These are phyloP conservation scores for Trissolcus basalis DNA, from an alignment of 1,140 invertebrate genomes.

Conservation along the genomic window DNA sequence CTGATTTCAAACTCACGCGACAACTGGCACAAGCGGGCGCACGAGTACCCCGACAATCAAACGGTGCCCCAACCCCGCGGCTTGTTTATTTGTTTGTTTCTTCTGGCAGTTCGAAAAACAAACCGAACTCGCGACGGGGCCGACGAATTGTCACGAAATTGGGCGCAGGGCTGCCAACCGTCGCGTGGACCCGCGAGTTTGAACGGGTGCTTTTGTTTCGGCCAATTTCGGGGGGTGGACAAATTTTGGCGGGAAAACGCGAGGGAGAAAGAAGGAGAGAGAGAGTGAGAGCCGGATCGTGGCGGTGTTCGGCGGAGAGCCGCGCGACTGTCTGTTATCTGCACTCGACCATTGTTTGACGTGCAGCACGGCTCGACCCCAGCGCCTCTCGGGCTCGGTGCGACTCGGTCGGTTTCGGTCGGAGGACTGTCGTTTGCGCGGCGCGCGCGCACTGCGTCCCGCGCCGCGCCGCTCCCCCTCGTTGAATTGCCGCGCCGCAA, in stretches of 20 bases:
- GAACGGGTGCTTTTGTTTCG: slow-evolving; percentile 3
- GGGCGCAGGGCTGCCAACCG: slow-evolving; percentile 19
- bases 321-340: neutral
- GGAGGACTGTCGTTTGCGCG: slow-evolving; percentile 31
- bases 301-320: neutral
- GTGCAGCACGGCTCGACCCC: slow-evolving; percentile 59
- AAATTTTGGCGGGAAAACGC: neutral
- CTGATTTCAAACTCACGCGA: too few relatives aligned
- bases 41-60: too few relatives aligned
- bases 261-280: neutral
- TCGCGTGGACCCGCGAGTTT: slow-evolving; percentile 20
- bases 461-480: slow-evolving; percentile 52
- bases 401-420: slow-evolving; percentile 44
- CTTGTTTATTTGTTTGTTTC: too few relatives aligned
- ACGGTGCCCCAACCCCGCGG: too few relatives aligned
- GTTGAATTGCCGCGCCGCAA: slow-evolving; percentile 76
- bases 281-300: neutral
- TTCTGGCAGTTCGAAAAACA: too few relatives aligned
- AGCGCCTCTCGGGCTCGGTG: slow-evolving; percentile 64
- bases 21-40: too few relatives aligned
- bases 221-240: neutral
- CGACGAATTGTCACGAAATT: slow-evolving; percentile 4
- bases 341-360: neutral
- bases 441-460: slow-evolving; percentile 32
- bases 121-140: neutral